These are phyloP conservation scores for Theropithecus gelada DNA, from an alignment of 2,113 vertebrate genomes.

Conservation along the genomic window DNA sequence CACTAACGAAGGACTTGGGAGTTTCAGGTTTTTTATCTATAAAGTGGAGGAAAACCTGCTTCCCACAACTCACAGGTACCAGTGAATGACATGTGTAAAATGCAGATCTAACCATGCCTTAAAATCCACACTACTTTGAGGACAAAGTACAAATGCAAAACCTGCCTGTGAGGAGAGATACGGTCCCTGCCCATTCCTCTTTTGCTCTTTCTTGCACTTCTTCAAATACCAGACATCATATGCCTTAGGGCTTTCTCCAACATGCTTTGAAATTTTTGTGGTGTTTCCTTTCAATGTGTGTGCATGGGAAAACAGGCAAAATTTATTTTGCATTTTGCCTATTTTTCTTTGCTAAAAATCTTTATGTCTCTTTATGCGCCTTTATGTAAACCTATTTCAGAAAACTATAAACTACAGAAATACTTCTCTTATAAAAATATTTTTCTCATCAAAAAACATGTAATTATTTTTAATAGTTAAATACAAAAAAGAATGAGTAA, in stretches of 20 bases:
- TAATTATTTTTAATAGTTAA: background rate
- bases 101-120: background rate
- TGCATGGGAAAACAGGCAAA: background rate
- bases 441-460: background rate
- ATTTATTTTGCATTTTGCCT: background rate
- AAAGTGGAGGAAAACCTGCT: background rate
- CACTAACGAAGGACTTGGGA: no score
- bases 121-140: background rate
- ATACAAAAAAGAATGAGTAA: background rate
- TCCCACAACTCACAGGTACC: background rate
- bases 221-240: background rate
- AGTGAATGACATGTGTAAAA: background rate
- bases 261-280: background rate
- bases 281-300: background rate
- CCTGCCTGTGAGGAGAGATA: background rate
- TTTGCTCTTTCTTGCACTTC: background rate
- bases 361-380: background rate
- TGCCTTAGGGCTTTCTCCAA: background rate
- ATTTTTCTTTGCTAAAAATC: background rate
- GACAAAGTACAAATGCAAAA: background rate
- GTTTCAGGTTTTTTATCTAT: no score
- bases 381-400: background rate
- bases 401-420: background rate
- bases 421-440: background rate
- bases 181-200: background rate